Conservation (phyloP, 2,113 vertebrate species). For the Lamprologus callipterus region DNA sequence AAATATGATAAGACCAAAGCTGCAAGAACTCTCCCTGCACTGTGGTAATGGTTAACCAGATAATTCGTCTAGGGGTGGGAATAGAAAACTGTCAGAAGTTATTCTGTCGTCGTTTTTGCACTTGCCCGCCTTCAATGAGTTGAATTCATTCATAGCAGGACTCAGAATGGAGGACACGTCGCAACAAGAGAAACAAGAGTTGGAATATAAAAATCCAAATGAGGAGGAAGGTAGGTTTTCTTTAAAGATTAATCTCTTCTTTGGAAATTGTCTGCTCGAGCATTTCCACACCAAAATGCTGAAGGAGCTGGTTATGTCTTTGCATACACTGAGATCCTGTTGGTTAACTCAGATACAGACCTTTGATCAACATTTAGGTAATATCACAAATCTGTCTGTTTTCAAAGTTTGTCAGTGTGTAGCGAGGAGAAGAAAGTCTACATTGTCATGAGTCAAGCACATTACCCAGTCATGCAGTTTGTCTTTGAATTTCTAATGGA, state of each 20-base stretch:
- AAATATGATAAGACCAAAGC: slow-evolving; percentile 74
- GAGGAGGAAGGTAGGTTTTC: slow-evolving; percentile 62
- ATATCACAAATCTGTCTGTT: not conserved
- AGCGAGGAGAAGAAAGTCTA: not conserved
- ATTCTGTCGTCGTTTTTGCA: not conserved
- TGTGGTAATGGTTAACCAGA: slow-evolving; percentile 76
- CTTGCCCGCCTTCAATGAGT: slow-evolving; percentile 22
- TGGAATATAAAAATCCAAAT: slow-evolving; percentile 38
- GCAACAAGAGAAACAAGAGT: slow-evolving; percentile 35
- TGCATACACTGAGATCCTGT: not conserved
- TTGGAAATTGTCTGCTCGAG: not conserved
- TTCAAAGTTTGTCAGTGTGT: not conserved
- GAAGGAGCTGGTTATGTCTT: not conserved
- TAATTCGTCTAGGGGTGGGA: slow-evolving; percentile 69
- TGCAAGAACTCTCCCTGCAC: slow-evolving; percentile 57
- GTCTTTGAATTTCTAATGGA: not conserved
- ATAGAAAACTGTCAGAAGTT: slow-evolving; percentile 57
- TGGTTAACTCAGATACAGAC: not conserved
- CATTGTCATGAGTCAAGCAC: not conserved
- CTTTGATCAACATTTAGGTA: not conserved
- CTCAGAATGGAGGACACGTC: slow-evolving; percentile 64
- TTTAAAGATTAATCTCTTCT: not conserved
- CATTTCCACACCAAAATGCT: not conserved
- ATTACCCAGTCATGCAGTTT: not conserved
- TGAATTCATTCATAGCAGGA: slow-evolving; percentile 53